These are phyloP conservation scores for Muscicapa comitata DNA, from an alignment of 2,797 vertebrate genomes.

Conservation along the genomic window DNA sequence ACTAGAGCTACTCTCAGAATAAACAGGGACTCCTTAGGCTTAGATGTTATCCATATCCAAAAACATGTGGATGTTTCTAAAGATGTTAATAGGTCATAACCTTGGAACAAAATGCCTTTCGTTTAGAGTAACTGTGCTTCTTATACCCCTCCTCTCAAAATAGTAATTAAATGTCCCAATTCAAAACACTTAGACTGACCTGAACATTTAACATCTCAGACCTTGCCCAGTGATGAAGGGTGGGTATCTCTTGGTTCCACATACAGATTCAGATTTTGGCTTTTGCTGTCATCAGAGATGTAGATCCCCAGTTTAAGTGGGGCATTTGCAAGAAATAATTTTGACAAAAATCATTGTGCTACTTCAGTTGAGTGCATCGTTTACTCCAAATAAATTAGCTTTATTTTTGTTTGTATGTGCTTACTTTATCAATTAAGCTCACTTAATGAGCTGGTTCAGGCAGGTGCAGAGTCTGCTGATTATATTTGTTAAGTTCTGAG, in stretches of 20 bases:
- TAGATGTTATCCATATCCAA: neutral
- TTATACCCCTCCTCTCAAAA: neutral
- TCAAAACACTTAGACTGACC: neutral
- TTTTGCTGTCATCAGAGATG: neutral
- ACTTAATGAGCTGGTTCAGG: neutral
- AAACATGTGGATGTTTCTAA: neutral
- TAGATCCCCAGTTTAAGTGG: neutral
- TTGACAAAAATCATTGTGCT: neutral
- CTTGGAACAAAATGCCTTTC: neutral
- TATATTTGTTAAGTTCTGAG: neutral
- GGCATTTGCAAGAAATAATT: neutral
- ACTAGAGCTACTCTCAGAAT: neutral
- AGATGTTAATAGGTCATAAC: neutral
- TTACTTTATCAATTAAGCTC: neutral
- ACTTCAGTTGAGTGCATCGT: neutral
- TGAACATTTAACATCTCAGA: neutral
- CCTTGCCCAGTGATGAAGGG: neutral
- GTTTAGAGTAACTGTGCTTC: neutral
- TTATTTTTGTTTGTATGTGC: neutral
- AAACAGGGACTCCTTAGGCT: neutral
- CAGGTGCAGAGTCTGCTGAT: neutral
- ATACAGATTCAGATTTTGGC: neutral
- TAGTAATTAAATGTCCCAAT: neutral
- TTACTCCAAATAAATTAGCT: neutral
- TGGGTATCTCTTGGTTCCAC: rapidly evolving